Base-by-base conservation (phyloP, 2,888 invertebrate species). In the Pandemis heparana region DNA sequence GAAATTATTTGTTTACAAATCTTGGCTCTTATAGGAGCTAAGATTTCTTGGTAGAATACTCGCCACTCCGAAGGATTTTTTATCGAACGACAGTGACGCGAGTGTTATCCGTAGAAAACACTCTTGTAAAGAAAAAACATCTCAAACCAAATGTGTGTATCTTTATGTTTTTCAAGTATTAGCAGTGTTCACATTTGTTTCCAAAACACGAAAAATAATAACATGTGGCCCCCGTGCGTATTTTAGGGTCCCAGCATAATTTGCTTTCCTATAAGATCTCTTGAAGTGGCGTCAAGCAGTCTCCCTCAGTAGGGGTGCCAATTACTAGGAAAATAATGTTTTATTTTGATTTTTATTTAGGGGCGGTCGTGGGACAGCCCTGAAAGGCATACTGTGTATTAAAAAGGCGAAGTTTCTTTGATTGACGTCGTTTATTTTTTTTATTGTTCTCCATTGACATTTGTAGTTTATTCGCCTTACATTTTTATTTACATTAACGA, bases 341-440 rank as follows among this genome's bases (percentile, higher is more conserved):
- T 83, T 92, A 91, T 91, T 92, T 91, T 87, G 82, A 87, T 91
- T 92, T 94, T 92, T 92, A 92, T 93, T 94, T 93, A 91, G 92
- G 93, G 94, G 93, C 91, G 92, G 91, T 89, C 91, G 92, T 92
- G 93, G 92, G 94, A 94, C 91, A 89, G 77, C 91, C 92, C 88
- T 92, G 94, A 86, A 89, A 94, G 85, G 89, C 81, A 94, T 87
- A 94, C 93, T 92, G 87, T 89, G 84, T 85, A 94, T 93, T 94
- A 94, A 92, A 89, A 82, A 83, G 84, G 83, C 87, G 86, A 87
- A 89, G 85, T 85, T 87, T 85, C 85, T 91, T 91, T 92, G 92
- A 92, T 92, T 91, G 92, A 91, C 89, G 86, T 89, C 87, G 88
- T 90, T 87, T 83, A 83, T 80, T 83, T 86, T 88, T 87, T 87